Evolutionary conservation across 2,888 invertebrate species (phyloP).

Genomic region (Glaucopsyche alexis): DNA sequence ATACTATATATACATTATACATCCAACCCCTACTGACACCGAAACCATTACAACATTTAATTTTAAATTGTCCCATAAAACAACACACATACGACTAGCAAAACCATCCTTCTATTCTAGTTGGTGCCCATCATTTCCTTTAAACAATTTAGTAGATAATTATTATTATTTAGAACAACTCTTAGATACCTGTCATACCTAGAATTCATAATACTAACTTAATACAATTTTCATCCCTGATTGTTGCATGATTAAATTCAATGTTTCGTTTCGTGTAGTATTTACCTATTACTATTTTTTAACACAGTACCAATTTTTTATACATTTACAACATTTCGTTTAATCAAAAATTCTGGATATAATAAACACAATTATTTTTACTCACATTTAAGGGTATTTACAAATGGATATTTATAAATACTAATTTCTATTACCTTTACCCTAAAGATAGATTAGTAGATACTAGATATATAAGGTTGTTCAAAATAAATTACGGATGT

Average conservation of each 20-base stretch:
- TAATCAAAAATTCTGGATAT: no score
- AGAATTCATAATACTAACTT: not conserved
- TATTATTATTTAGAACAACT: no score
- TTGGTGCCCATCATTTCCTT: not conserved
- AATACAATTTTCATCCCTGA: not conserved
- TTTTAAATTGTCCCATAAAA: not conserved
- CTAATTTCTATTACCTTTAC: no score
- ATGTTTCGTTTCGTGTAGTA: not conserved
- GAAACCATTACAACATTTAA: not conserved
- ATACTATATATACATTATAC: conserved; percentile 44
- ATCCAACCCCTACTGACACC: not conserved
- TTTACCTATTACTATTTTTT: not conserved
- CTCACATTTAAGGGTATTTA: no score
- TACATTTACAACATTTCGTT: no score
- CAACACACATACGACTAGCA: not conserved
- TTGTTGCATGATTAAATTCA: not conserved
- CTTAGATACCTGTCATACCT: no score
- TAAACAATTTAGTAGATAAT: not conserved
- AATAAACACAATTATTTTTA: no score
- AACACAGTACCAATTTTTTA: not conserved
- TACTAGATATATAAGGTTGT: no score
- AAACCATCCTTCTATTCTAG: not conserved
- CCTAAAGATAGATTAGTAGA: no score
- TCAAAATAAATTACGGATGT: no score
- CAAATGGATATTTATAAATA: not conserved